Evolutionary conservation across 1,140 invertebrate species (phyloP), one percentile per base, ranked within the genome.

Genomic region (Adoxophyes honmai): DNA sequence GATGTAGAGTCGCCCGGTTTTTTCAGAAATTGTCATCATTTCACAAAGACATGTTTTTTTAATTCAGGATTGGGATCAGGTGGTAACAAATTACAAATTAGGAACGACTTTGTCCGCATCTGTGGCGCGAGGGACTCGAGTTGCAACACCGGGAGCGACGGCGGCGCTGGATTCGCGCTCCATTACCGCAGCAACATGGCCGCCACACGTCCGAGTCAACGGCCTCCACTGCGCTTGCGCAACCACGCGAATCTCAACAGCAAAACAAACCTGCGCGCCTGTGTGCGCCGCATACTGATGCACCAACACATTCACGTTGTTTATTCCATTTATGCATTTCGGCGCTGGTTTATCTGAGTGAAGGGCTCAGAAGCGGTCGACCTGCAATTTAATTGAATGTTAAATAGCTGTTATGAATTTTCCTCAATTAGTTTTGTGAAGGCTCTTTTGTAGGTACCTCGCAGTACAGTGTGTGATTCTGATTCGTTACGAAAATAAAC

Each of bases 181-280:
- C 70, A 85, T 66, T 78, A 78, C 77, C 61, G 64, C 68, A 68
- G 55, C 80, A 77, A 78, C 60, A 83, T 84, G 83, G 79, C 83
- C 67, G 79, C 80, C 69, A 62, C 70, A 68, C 75, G 76, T 74
- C 73, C 72, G 78, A 83, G 86, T 86, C 86, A 88, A 86, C 73
- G 86, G 86, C 86, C 86, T 88, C 85, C 78, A 81, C 63, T 78
- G 76, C 74, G 81, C 82, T 88, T 88, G 86, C 86, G 83, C 86
- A 88, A 70, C 66, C 80, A 82, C 82, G 78, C 86, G 82, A 86
- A 86, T 86, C 82, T 88, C 81, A 75, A 81, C 79, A 70, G 79
- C 81, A 86, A 86, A 88, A 86, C 78, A 85, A 85, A 80, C 60
- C 11, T n/a, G 44, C 64, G 39, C 42, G 54, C 60, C 28, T 73